Conservation (phyloP, 2,113 vertebrate species). For the Rhabdomys dilectus region DNA sequence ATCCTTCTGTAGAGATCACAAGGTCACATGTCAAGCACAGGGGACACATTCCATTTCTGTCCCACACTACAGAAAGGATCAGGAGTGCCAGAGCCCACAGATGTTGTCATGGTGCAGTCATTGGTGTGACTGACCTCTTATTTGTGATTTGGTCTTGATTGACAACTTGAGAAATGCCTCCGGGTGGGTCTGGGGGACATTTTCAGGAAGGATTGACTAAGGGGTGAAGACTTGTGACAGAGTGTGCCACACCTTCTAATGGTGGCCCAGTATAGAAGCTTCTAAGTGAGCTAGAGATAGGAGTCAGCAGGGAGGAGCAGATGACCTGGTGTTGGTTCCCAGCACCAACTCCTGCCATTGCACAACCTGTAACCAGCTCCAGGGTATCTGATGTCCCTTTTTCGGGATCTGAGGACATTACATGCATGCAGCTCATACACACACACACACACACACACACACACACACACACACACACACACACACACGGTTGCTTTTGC, state of each 20-base stretch:
- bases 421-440: not conserved
- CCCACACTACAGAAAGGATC: not conserved
- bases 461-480: no score
- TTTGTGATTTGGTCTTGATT: not conserved
- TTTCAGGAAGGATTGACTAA: not conserved
- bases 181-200: not conserved
- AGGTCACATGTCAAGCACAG: not conserved
- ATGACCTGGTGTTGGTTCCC: not conserved
- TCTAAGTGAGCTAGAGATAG: not conserved
- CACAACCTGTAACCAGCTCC: not conserved
- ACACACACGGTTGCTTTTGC: not conserved
- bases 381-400: not conserved
- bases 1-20: not conserved
- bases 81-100: not conserved
- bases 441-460: not conserved
- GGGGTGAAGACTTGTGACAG: not conserved
- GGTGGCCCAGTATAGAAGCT: not conserved
- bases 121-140: not conserved
- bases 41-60: not conserved
- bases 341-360: not conserved
- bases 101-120: not conserved
- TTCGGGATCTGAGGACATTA: not conserved
- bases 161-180: not conserved
- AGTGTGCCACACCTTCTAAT: not conserved
- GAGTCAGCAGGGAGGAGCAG: not conserved